Conservation (phyloP, 2,888 invertebrate species). For the Melieria picta region DNA sequence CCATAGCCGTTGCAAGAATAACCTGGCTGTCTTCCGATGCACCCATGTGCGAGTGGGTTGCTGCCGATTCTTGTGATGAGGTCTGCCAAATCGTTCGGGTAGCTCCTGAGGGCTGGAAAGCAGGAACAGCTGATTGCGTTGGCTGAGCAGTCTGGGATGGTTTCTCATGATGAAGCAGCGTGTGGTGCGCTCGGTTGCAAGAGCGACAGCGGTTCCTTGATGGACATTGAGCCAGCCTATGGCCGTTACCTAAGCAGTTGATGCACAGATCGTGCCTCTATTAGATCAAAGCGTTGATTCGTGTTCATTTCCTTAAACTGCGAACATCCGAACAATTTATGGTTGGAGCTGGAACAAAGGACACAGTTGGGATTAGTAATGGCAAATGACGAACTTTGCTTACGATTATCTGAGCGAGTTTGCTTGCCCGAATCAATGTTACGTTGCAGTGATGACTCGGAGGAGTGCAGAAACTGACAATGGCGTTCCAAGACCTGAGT, state of each 20-base stretch:
- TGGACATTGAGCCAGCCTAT: constrained; percentile 5
- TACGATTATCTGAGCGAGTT: neutral
- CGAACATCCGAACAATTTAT: constrained; percentile 7
- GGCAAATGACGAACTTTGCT: neutral
- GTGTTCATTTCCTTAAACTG: constrained; percentile 15
- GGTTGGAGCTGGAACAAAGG: constrained; percentile 5
- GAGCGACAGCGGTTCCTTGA: neutral
- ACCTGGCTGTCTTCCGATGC: neutral
- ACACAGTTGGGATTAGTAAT: constrained; percentile 10
- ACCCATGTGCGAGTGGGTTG: neutral
- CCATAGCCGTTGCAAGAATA: neutral
- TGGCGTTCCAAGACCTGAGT: constrained; percentile 16
- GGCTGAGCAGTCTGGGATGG: neutral
- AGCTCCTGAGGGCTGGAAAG: neutral
- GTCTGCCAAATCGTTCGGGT: neutral
- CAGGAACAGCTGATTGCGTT: neutral
- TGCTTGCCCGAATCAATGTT: neutral
- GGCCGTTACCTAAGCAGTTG: neutral
- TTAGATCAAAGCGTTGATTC: constrained; percentile 11
- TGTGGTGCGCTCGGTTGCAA: neutral
- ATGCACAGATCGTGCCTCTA: constrained; percentile 7
- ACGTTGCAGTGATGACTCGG: neutral
- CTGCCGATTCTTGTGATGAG: neutral
- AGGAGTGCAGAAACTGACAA: constrained; percentile 17
- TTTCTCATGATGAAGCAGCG: neutral